Conservation (phyloP, 2,113 vertebrate genomes). For the Paramisgurnus dabryanus region DNA sequence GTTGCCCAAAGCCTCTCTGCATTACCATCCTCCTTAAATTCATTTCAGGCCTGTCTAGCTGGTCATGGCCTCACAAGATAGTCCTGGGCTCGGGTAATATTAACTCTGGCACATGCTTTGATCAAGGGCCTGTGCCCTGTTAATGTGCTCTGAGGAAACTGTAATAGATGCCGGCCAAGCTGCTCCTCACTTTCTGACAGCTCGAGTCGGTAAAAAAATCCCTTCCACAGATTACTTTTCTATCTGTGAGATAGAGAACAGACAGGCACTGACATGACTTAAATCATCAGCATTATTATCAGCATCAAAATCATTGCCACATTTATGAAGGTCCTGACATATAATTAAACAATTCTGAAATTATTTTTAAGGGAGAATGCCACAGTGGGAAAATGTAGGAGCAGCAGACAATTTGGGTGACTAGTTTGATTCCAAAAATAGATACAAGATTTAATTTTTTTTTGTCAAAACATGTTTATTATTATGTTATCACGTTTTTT, state of each 20-base stretch:
- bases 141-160: not conserved
- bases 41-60: conserved; percentile 1
- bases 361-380: too few species aligned
- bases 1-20: not conserved
- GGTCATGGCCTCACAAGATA: not conserved
- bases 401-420: too few species aligned
- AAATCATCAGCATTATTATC: too few species aligned
- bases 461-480: too few species aligned
- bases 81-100: not conserved
- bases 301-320: too few species aligned
- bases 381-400: too few species aligned
- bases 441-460: too few species aligned
- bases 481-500: too few species aligned
- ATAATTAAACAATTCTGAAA: too few species aligned
- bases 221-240: conserved; percentile 13
- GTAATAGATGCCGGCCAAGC: not conserved
- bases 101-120: conserved; percentile 23
- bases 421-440: too few species aligned
- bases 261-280: too few species aligned
- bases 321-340: too few species aligned
- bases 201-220: not conserved
- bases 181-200: conserved; percentile 4
- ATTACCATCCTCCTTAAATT: conserved; percentile 24
- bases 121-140: not conserved
- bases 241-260: not conserved